Evolutionary conservation across 2,113 vertebrate species (phyloP), one percentile per base, ranked within the genome.

Genomic region (Helogale parvula): DNA sequence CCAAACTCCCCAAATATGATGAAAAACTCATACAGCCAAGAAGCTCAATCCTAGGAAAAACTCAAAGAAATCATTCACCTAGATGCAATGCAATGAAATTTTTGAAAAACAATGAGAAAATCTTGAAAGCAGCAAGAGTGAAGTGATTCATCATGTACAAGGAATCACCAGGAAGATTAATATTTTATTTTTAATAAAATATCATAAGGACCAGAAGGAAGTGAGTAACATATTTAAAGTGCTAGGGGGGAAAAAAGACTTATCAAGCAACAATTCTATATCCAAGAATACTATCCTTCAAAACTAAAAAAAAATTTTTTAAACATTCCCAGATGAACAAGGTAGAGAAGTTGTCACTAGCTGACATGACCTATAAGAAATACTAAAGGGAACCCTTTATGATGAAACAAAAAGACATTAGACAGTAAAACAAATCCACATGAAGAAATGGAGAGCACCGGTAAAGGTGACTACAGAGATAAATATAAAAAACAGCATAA

Each of bases 261-360:
- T 52, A 88, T 33, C 23, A 82, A 86, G 14, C 17, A 77, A 89
- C 31, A 79, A 83, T 95, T 97, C 68, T 93, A 90, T 95, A 90
- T 76, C 91, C n/a, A 93, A 33, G 85, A 76, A 93, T 93, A 94
- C 81, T 84, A 95, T 88, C 63, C 38, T 94, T 96, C 11, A 87
- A 50, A 94, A 71, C 60, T 50, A 77, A 52, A 79, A 21, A 17
- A 82, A 81, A 4, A 5, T 66, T 9, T 47, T 72, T 82, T 84
- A 86, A 85, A 88, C 4, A 92, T 87, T 86, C 35, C 5, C 13
- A 81, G 45, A 31, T 60, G 41, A 69, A 54, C 27, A 91, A 88
- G 94, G 85, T 9, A 76, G 57, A 84, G n/a, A 69, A 27, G 88
- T 79, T 97, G 54, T 88, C 45, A 27, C 29, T 74, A 88, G n/a